These are phyloP conservation scores for Gopherus flavomarginatus DNA, from an alignment of 2,113 vertebrate genomes.

Conservation along the genomic window DNA sequence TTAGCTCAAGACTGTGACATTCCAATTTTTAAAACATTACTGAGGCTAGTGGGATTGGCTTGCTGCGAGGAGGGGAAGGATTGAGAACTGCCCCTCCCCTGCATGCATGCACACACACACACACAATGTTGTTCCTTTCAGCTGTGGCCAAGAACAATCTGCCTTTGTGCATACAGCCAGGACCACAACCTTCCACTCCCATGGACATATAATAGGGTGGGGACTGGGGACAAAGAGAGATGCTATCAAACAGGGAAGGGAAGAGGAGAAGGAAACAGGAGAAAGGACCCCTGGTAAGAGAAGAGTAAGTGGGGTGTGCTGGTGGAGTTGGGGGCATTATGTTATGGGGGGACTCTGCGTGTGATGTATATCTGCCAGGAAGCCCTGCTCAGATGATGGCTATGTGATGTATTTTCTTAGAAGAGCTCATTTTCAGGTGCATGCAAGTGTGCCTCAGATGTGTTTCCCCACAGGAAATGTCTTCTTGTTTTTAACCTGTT, in stretches of 20 bases:
- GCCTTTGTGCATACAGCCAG: neutral
- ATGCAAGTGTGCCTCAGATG: neutral
- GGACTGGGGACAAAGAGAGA: fast-evolving
- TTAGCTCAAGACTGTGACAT: too few species aligned
- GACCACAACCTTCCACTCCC: neutral
- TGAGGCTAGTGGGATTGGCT: too few species aligned
- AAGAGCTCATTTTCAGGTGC: neutral
- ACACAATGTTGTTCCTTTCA: neutral
- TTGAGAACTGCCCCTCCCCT: neutral
- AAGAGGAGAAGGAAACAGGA: neutral
- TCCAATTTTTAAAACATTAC: too few species aligned
- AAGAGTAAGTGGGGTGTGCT: neutral
- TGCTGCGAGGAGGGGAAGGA: neutral
- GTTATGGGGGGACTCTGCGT: neutral
- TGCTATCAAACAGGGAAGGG: fast-evolving
- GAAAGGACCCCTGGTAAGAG: neutral
- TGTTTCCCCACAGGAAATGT: constrained; percentile 1
- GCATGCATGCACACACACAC: too few species aligned
- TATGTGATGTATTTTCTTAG: neutral
- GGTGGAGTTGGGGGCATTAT: neutral
- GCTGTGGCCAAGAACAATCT: neutral
- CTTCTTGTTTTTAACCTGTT: neutral
- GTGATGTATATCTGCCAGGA: neutral
- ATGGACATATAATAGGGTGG: fast-evolving
- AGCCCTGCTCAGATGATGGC: neutral